Evolutionary conservation across 1,140 invertebrate species (phyloP).

Genomic region (Druon quercuslanigerum): DNA sequence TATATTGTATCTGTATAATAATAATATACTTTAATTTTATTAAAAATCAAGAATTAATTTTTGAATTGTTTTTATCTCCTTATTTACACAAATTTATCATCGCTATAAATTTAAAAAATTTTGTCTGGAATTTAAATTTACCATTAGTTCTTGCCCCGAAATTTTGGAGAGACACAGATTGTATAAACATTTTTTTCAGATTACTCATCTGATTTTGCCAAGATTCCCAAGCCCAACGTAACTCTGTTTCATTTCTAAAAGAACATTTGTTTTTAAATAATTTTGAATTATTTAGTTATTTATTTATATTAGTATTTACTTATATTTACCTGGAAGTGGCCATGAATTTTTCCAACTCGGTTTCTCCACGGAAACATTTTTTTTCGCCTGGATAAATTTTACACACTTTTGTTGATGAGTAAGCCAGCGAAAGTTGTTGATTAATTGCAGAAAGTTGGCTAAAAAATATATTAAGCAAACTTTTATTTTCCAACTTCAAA

Average conservation of each 20-base stretch:
- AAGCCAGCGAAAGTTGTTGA: neutral
- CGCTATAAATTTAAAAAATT: too few relatives aligned
- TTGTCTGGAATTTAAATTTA: neutral
- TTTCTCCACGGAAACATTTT: neutral
- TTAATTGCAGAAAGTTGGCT: neutral
- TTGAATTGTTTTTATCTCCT: too few relatives aligned
- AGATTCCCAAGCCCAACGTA: slow-evolving; percentile 70
- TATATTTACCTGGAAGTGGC: neutral
- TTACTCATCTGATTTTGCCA: slow-evolving; percentile 52
- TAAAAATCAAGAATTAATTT: too few relatives aligned
- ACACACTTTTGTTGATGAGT: neutral
- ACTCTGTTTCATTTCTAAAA: slow-evolving; percentile 56
- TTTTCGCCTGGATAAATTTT: neutral
- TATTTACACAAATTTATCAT: too few relatives aligned
- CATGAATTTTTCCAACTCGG: neutral
- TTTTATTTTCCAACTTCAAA: neutral
- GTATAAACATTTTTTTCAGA: slow-evolving; percentile 75
- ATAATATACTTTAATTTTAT: too few relatives aligned
- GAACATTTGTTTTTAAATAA: neutral
- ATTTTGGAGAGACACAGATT: slow-evolving; percentile 42
- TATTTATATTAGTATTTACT: neutral
- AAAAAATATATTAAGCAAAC: neutral
- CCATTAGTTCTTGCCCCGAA: slow-evolving; percentile 38
- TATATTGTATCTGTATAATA: too few relatives aligned
- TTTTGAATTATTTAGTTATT: neutral